A percentile compares a stretch with the other conserved stretches of the same genome.
phyloP scores from a whole-genome alignment of 2,113 vertebrate species.

The Leucosticte australis region DNA sequence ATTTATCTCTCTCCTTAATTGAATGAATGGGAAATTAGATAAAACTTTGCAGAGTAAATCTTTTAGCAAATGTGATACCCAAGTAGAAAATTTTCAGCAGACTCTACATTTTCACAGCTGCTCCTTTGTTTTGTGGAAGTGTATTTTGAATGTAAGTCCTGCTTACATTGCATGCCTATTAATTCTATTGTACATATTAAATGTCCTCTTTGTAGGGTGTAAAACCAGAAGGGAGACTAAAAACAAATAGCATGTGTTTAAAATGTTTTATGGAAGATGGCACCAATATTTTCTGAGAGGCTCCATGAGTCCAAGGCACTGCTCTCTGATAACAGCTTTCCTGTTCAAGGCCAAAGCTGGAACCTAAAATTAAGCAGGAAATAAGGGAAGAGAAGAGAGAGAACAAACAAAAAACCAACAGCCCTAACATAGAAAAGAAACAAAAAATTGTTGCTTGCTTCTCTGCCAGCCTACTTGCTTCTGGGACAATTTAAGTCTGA shows the following conservation, averaged over 20 bases:
- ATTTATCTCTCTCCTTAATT: slow-evolving; percentile 73
- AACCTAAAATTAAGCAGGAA: not conserved
- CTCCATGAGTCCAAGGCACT: slow-evolving; percentile 24
- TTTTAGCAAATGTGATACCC: slow-evolving; percentile 70
- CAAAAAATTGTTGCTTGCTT: not conserved
- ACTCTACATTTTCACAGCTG: slow-evolving; percentile 67
- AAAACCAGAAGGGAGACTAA: slow-evolving; percentile 70
- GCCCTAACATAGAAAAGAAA: not conserved
- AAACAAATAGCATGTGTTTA: slow-evolving; percentile 72
- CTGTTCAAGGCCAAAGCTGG: not conserved
- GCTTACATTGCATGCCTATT: slow-evolving; percentile 70
- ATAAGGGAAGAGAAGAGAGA: not conserved
- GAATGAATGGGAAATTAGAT: slow-evolving; percentile 74
- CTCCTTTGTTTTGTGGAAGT: slow-evolving; percentile 71
- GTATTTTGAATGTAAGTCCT: slow-evolving; percentile 70
- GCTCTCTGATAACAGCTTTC: not conserved
- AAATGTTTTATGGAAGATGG: slow-evolving; percentile 64
- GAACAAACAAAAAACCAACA: not conserved
- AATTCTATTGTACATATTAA: slow-evolving; percentile 76
- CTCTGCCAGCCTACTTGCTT: not conserved
- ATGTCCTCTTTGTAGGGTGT: slow-evolving; percentile 62
- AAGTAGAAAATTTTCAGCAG: slow-evolving; percentile 58
- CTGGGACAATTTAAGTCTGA: not conserved
- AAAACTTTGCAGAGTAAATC: slow-evolving; percentile 76
- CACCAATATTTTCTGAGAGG: slow-evolving; percentile 55